Evolutionary conservation across 2,797 vertebrate genomes (phyloP), one percentile per base, ranked within the genome.

Genomic region (Rhinogobio ventralis): DNA sequence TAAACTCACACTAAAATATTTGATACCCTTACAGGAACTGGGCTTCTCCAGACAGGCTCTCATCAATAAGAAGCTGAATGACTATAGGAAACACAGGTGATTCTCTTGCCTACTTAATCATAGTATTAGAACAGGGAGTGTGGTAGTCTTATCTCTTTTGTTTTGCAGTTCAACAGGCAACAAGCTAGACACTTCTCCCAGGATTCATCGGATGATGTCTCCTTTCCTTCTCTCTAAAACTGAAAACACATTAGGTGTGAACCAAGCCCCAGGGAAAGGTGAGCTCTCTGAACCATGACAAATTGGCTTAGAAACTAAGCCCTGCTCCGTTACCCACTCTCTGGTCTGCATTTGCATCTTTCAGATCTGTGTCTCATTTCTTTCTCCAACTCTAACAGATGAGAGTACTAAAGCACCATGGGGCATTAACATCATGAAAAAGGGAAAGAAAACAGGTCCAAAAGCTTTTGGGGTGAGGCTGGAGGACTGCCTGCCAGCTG

Each of bases 41-140:
- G 95, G 96, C 84, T 97, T 95, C 94, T 97, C 96, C 89, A 97
- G 96, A 92, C 97, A 98, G 93, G 97, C 96, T 57, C 96, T 99
- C 90, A 99, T 99, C 94, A 98, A 95, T 95, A 99, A 98, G 95
- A 99, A 99, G 94, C 92, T 99, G 93, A 98, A 98, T 42, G 97
- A 99, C 92, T 98, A 99, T 93, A 95, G 96, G 49, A 99, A 98
- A 94, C 96, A 98, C 89, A 98, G 97, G 97, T 95, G 30, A 88
- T 90, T 51, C 7, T 71, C 20, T 67, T 62, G 19, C 23, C 14
- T 67, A 28, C 14, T 66, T 45, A 4, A 49, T 36, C 23, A 1
- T 64, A 66, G 5, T 51, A 30, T 9, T 77, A n/a, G 7, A 79
- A 55, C 49, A 6, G 11, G 42, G 42, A 57, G 42, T 25, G 14